Base-by-base conservation (phyloP, 2,113 vertebrate species). In the Bagarius yarrelli region DNA sequence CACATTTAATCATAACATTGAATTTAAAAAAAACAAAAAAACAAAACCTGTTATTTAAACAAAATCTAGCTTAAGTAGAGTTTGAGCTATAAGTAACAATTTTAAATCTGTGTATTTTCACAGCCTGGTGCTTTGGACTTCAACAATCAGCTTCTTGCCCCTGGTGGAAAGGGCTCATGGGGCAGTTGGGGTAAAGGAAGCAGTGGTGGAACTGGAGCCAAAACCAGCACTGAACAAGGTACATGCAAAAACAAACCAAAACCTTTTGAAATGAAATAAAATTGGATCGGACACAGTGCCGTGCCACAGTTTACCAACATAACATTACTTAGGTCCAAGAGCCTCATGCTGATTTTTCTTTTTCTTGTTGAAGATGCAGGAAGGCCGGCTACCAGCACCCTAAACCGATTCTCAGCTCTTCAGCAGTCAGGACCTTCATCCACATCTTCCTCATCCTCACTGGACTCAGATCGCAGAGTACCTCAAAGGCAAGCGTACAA, bases 141-240 rank as follows among this genome's bases (percentile, higher is more conserved):
- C 84, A 97, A 91, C 86, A 98, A 95, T 85, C 96, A 98, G 83
- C 93, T 97, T 60, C 94, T 99, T 83, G 96, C 96, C 0, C 97
- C 97, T 0, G 96, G 95, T 0, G 97, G 96, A 27, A 95, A 96
- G 78, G 90, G 91, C 73, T 91, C 90, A 75, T 92, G 96, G 78
- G 93, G 97, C 0, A 98, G 96, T 88, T 99, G 98, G 97, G 97
- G 96, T 79, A 98, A 97, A 89, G 97, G 97, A 74, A 98, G 97
- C 93, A 99, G 96, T 0, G 96, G 98, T 74, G 97, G 97, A 82
- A 94, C 93, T 50, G 96, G 96, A 1, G 87, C 94, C 0, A 99
- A 99, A 88, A 93, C 90, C 87, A 57, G 88, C 90, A 61, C 95
- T 93, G 85, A 94, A 87, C 93, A 88, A 5, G 94, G 97, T 98